Conservation (phyloP, 2,888 invertebrate genomes). For the Acleris laterana region DNA sequence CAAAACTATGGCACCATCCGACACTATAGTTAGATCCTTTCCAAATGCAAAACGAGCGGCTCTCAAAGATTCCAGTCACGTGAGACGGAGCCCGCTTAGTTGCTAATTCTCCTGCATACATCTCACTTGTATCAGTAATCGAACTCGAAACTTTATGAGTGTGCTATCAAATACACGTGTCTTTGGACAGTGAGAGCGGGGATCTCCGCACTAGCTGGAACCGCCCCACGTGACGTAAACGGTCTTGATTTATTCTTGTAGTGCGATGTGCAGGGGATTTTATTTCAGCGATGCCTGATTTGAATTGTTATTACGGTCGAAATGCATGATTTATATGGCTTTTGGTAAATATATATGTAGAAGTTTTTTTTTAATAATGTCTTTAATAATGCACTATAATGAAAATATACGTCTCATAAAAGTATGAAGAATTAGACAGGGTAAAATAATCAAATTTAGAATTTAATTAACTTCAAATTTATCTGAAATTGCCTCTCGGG, state of each 20-base stretch:
- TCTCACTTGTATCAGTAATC: conserved; percentile 65
- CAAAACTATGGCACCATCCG: conserved; percentile 28
- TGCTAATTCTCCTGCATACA: conserved; percentile 61
- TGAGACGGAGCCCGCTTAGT: conserved; percentile 56
- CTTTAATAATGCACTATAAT: background rate
- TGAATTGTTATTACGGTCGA: background rate
- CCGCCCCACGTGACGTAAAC: conserved; percentile 15
- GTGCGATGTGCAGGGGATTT: conserved; percentile 2
- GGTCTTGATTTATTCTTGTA: conserved; percentile 1
- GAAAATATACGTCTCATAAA: background rate
- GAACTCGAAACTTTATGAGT: conserved; percentile 67
- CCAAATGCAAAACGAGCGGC: conserved; percentile 30
- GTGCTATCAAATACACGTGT: conserved; percentile 42
- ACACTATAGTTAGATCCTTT: conserved; percentile 30
- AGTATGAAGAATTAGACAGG: background rate
- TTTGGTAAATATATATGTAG: too few relatives aligned
- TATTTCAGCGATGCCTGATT: background rate
- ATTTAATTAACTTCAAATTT: conserved; percentile 12
- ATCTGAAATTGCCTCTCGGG: conserved; percentile 8
- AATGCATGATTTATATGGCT: background rate
- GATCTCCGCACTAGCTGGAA: conserved; percentile 4
- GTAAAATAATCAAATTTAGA: conserved; percentile 10
- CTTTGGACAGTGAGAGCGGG: conserved; percentile 22
- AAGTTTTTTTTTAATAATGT: too few relatives aligned
- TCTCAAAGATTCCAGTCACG: conserved; percentile 63